Conservation (phyloP, 2,113 vertebrate genomes). For the Pimephales promelas region DNA sequence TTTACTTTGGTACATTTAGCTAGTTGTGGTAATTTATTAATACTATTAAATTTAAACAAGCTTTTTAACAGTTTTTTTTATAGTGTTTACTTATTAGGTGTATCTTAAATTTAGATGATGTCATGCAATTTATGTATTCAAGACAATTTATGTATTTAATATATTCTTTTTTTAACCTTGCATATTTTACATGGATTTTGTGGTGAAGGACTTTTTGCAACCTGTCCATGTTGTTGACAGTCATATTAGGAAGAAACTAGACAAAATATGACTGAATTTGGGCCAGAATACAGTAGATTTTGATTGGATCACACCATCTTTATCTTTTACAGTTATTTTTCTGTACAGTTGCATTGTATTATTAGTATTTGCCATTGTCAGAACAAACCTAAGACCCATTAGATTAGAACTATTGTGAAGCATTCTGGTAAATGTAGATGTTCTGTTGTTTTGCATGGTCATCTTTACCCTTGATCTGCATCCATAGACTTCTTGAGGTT, state of each 20-base stretch:
- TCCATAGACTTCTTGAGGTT: not conserved
- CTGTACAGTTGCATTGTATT: not conserved
- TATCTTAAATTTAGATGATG: not conserved
- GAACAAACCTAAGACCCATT: not conserved
- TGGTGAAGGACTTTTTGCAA: not conserved
- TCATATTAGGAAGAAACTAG: too few relatives aligned
- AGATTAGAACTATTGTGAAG: not conserved
- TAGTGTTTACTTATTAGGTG: not conserved
- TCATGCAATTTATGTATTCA: not conserved
- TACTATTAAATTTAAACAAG: not conserved
- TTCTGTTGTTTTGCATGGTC: not conserved
- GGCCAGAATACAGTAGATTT: not conserved
- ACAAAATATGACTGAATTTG: not conserved
- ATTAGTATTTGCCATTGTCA: not conserved
- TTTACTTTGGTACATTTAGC: not conserved
- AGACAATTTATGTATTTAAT: not conserved
- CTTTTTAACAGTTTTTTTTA: not conserved
- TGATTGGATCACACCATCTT: not conserved
- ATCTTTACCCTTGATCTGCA: not conserved
- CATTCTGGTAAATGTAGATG: not conserved
- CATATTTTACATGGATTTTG: not conserved
- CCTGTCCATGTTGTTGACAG: not conserved
- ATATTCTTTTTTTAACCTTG: not conserved
- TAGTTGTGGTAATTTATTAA: not conserved
- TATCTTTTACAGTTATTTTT: not conserved